Evolutionary conservation across 2,888 invertebrate species (phyloP), one percentile per base, ranked within the genome.

Genomic region (Agrotis ipsilon): DNA sequence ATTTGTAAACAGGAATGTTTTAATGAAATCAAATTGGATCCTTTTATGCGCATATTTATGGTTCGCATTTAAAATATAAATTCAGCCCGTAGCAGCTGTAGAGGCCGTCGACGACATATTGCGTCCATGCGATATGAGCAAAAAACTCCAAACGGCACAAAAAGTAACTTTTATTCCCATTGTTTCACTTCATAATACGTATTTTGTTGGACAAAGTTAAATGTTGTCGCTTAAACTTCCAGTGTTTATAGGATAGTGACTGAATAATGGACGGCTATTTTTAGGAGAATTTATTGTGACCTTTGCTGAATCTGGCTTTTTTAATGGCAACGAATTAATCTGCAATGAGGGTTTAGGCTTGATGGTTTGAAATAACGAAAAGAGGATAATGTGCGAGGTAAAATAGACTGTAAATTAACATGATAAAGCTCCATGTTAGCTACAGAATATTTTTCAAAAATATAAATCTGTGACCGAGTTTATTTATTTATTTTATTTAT

Each of bases 11-110:
- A 80, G 82, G 82, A 85, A 86, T 85, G 84, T 87, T 88, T 88
- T 91, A 92, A 93, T 91, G 86, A 88, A 92, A 92, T 91, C 91
- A 94, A 93, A 94, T 90, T 80, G 85, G 91, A 89, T 89, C 94
- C 92, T 92, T 94, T 95, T 95, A 95, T 95, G 95, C 94, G 94
- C 96, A 96, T 96, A 95, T 93, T 94, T 93, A 93, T 91, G 88
- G 84, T 87, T 87, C 82, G 84, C 85, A 86, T 89, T 85, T 85
- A 88, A 88, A 88, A 87, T 86, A 87, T 87, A 88, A 87, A 88
- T 87, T 82, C 81, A 72, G 86, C 65, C 74, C 75, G 81, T 82
- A 75, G 66, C 88, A 85, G 86, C 85, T 87, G 86, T 74, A 77
- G 77, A 80, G 72, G 80, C 72, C 75, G 78, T 74, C 80, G 88